phyloP scores from a whole-genome alignment of 2,113 vertebrate species.

The Nerophis ophidion region DNA sequence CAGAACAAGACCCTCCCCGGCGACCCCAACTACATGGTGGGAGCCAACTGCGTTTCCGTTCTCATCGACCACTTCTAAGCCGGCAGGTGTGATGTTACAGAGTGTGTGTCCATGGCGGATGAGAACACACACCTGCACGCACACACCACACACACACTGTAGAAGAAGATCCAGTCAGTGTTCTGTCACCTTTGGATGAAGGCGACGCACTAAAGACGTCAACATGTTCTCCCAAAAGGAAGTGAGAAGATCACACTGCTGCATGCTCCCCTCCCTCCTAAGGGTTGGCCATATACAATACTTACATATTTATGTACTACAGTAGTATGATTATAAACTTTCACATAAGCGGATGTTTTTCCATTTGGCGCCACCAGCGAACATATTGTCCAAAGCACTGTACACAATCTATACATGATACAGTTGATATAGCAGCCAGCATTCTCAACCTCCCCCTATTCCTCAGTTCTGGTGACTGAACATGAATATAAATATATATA shows the following conservation, averaged over 20 bases:
- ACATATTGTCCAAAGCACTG: slow-evolving; percentile 40
- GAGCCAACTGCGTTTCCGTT: slow-evolving; percentile 98
- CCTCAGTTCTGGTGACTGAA: slow-evolving; percentile 38
- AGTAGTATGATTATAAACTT: slow-evolving; percentile 25
- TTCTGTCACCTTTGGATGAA: slow-evolving; percentile 51
- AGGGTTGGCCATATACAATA: slow-evolving; percentile 44
- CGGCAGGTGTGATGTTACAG: slow-evolving; percentile 68
- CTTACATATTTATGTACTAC: slow-evolving; percentile 14
- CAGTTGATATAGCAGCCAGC: slow-evolving; percentile 56
- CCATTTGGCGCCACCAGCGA: slow-evolving; percentile 36
- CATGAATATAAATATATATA: neutral
- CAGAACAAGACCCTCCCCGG: slow-evolving; percentile 98
- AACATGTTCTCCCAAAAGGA: slow-evolving; percentile 34
- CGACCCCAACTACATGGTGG: slow-evolving; percentile 97
- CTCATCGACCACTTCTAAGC: slow-evolving; percentile 97
- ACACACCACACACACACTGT: slow-evolving; percentile 17
- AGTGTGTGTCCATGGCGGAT: slow-evolving; percentile 69
- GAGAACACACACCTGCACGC: neutral
- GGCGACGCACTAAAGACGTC: slow-evolving; percentile 43
- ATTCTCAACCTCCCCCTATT: slow-evolving; percentile 17
- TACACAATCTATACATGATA: slow-evolving; percentile 66
- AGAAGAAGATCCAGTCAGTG: slow-evolving; percentile 72
- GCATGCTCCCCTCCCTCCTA: slow-evolving; percentile 65
- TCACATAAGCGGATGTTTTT: slow-evolving; percentile 42
- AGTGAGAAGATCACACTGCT: slow-evolving; percentile 65